Base-by-base conservation (phyloP, 1,140 invertebrate genomes). In the Pseudomyrmex pallidus region DNA sequence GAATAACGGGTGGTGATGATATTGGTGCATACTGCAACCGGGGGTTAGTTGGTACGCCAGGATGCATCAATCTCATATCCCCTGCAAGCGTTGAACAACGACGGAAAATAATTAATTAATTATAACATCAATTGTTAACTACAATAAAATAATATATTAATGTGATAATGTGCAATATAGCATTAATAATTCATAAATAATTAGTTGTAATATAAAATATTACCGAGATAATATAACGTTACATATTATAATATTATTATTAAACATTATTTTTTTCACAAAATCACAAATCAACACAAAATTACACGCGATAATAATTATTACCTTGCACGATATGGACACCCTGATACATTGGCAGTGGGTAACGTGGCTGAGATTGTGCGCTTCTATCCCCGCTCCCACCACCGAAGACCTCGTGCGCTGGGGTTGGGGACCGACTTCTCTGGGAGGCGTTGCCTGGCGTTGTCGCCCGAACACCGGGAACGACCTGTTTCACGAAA, bases 331-430 rank as follows among this genome's bases (percentile, higher is more conserved):
- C 91, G 72, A 93, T 93, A 90, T 94, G 92, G 86, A 94, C 91
- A 92, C 91, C 93, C 86, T 94, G 93, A 90, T 94, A 94, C 91
- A 94, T 92, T 94, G 93, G 92, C 92, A 94, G 91, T 93, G 93
- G 93, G 89, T 94, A 94, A 87, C 92, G 92, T 85, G 92, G 85
- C 86, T 92, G 92, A 74, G 90, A 77, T 91, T 94, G 93, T 90
- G 90, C 89, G 89, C 76, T 93, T 92, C 93, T 91, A 82, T 94
- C 93, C 70, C 91, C 91, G 72, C 85, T 92, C 70, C 90, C 89
- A 82, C 80, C 86, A 85, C 90, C 92, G 57, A 92, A 92, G 82
- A 93, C 78, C 57, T 94, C 93, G 57, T 94, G 92, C 52, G 92
- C 93, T 10, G 93, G 92, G 54, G 92, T 94, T 8, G 93, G 93